Conservation (phyloP, 2,888 invertebrate species). For the Cyclophora punctaria region DNA sequence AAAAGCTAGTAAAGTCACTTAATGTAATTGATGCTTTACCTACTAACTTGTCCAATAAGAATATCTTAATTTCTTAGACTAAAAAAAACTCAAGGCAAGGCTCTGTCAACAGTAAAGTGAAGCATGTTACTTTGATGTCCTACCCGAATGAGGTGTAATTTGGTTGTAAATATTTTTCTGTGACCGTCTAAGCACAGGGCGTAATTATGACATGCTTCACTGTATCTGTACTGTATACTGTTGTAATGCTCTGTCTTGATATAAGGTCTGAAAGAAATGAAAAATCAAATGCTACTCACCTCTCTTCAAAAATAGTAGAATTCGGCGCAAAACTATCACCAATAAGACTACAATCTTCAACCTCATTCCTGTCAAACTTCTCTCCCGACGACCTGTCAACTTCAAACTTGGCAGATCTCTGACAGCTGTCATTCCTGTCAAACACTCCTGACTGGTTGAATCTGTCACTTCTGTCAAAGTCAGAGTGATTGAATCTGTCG, state of each 20-base stretch:
- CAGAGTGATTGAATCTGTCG: conserved; percentile 8
- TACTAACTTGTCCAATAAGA: too few species aligned
- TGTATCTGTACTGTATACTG: too few species aligned
- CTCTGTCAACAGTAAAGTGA: too few species aligned
- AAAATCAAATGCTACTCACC: conserved; percentile 33
- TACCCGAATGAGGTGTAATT: too few species aligned
- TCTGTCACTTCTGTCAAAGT: conserved; percentile 6
- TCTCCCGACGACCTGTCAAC: conserved; percentile 27
- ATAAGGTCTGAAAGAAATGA: neutral
- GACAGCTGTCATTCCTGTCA: conserved; percentile 13
- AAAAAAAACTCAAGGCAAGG: too few species aligned
- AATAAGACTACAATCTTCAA: conserved; percentile 39
- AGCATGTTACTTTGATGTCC: too few species aligned
- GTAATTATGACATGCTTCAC: too few species aligned
- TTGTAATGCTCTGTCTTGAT: neutral
- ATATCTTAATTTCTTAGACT: too few species aligned
- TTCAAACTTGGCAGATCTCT: conserved; percentile 15
- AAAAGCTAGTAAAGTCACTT: too few species aligned
- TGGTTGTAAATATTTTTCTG: too few species aligned
- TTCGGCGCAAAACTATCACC: conserved; percentile 51
- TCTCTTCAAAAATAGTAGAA: conserved; percentile 55
- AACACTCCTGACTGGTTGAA: conserved; percentile 6
- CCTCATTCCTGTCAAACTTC: conserved; percentile 17
- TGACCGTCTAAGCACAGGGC: too few species aligned
- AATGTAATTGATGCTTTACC: too few species aligned